These are phyloP conservation scores for Helleia helle DNA, from an alignment of 2,888 invertebrate species.

Conservation along the genomic window DNA sequence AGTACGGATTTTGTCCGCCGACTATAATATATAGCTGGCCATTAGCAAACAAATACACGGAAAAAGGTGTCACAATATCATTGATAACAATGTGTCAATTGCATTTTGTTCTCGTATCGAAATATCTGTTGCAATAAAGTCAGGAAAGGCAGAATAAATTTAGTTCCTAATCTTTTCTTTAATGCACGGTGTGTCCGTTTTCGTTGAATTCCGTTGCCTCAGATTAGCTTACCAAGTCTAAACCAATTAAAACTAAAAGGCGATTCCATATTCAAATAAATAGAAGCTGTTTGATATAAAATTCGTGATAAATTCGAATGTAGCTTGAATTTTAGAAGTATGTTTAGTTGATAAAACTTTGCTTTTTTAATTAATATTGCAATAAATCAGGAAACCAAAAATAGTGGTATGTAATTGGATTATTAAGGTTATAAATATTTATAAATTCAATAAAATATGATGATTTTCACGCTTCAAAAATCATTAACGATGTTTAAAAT, in stretches of 20 bases:
- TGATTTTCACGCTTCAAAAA: no score
- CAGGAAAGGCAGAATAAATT: constrained; percentile 20
- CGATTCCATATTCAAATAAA: not conserved
- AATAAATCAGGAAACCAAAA: no score
- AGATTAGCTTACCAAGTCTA: constrained; percentile 5
- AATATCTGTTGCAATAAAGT: constrained; percentile 16
- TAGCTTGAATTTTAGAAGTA: no score
- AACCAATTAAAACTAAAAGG: constrained; percentile 6
- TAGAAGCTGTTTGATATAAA: not conserved
- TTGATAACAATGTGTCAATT: constrained; percentile 17
- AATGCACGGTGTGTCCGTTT: constrained; percentile 16
- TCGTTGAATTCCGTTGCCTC: constrained; percentile 11
- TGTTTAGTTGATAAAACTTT: no score
- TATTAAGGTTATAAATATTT: no score
- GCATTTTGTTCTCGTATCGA: constrained; percentile 17
- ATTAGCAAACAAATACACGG: constrained; percentile 5
- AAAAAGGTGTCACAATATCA: constrained; percentile 13
- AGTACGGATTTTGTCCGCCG: no score
- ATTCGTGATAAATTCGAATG: no score
- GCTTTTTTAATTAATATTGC: no score
- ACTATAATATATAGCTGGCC: no score
- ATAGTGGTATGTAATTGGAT: no score
- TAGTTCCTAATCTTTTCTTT: constrained; percentile 18
- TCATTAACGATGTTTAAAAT: no score
- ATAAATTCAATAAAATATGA: no score